Evolutionary conservation across 30 jellyfish, hydroid and myxozoan genomes (phyloP).

Genomic region (Aurelia aurita complex sp. Pacific): DNA sequence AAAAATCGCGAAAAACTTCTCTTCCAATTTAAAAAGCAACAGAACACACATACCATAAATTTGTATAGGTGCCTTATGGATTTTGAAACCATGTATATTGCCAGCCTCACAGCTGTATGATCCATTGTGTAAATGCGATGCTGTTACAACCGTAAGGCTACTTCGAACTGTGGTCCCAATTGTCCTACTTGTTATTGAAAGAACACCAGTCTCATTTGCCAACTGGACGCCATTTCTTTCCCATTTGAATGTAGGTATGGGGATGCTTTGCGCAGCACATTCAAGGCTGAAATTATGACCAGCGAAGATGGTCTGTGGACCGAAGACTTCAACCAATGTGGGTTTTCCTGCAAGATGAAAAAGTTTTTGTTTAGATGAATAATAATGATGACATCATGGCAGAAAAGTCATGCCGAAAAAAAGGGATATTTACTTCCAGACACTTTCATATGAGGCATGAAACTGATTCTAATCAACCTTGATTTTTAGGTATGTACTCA

Average conservation of each 20-base stretch:
- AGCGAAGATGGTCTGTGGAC: slow-evolving; percentile 15
- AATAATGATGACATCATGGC: too few species aligned
- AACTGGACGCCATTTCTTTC: slow-evolving; percentile 13
- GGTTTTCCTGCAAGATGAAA: slow-evolving; percentile 47
- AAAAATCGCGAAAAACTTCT: background rate
- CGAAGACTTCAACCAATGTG: slow-evolving; percentile 14
- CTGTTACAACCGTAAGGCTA: slow-evolving; percentile 4
- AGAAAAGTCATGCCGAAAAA: too few species aligned
- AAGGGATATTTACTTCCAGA: too few species aligned
- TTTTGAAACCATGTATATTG: slow-evolving; percentile 35
- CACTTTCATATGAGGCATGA: too few species aligned
- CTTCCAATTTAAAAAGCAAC: background rate
- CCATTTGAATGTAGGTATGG: slow-evolving; percentile 37
- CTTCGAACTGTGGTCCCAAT: slow-evolving; percentile 18
- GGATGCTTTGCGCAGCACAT: slow-evolving; percentile 48
- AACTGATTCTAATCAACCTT: too few species aligned
- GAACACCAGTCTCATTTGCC: background rate
- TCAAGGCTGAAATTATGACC: slow-evolving; percentile 21
- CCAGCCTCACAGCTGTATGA: slow-evolving; percentile 48
- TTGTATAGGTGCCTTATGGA: slow-evolving; percentile 42
- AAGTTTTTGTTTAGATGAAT: too few species aligned
- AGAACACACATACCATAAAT: slow-evolving; percentile 28
- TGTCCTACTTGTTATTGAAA: background rate
- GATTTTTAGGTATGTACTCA: too few species aligned
- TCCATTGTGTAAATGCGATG: slow-evolving; percentile 50